Evolutionary conservation across 2,888 invertebrate species (phyloP), one percentile per base, ranked within the genome.

Genomic region (Prionchulus punctatus): DNA sequence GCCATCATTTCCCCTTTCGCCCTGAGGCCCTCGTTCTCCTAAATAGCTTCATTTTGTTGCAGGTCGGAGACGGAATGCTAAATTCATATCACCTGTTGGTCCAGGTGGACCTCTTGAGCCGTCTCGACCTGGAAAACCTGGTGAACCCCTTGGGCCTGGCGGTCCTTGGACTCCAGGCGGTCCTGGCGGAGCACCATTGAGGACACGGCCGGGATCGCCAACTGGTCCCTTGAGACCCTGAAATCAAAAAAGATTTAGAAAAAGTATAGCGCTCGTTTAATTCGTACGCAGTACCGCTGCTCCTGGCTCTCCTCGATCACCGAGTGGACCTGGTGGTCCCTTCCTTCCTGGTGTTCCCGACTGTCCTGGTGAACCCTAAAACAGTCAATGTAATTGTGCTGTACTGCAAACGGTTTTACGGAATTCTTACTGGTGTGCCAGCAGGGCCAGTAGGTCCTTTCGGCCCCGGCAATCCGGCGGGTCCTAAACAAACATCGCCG

Each of bases 321-420:
- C 59, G 21, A 31, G 47, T 30, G 47, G n/a, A 1, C 58, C 59
- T 15, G 45, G 43, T n/a, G 28, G 30, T 21, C 58, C 59, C n/a
- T 58, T 30, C 21, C 49, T 43, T 12, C 59, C 59, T 26, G 59
- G 59, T 25, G 52, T 36, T 26, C 59, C 59, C 23, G 59, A 55
- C 21, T 15, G 18, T 25, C 54, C 55, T 15, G 52, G 53, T n/a
- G 18, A 18, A n/a, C 49, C 36, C 18, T 7, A 12, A 18, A 36
- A 36, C 7, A 36, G 36, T n/a, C n/a, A n/a, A n/a, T n/a, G n/a
- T n/a, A n/a, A n/a, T n/a, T n/a, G n/a, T n/a, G n/a, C n/a, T n/a
- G n/a, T n/a, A n/a, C n/a, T n/a, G n/a, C n/a, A n/a, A n/a, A n/a
- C n/a, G n/a, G n/a, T n/a, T n/a, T n/a, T n/a, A n/a, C n/a, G n/a